phyloP scores from a whole-genome alignment of 2,888 invertebrate genomes.

The Drosophila kambysellisi region DNA sequence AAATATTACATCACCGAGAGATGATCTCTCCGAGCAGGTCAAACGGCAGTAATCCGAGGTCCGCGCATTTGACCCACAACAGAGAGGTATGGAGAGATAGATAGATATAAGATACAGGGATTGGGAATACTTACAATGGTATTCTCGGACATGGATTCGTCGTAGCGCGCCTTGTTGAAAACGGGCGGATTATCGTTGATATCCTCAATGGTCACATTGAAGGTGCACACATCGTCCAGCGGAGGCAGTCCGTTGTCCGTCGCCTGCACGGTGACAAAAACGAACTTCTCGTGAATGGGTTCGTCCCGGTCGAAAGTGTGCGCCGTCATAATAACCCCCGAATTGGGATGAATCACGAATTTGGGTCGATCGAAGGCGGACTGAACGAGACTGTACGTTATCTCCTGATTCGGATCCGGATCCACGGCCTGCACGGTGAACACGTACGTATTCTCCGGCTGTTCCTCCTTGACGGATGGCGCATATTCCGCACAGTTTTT shows the following conservation, averaged over 20 bases:
- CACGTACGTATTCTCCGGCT: slow-evolving; percentile 90
- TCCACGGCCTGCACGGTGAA: slow-evolving; percentile 86
- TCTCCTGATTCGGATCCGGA: slow-evolving; percentile 91
- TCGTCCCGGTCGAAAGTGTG: slow-evolving; percentile 95
- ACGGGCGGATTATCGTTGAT: slow-evolving; percentile 93
- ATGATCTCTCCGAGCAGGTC: slow-evolving; percentile 27
- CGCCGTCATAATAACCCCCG: slow-evolving; percentile 92
- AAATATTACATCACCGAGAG: slow-evolving; percentile 1
- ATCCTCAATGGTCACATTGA: slow-evolving; percentile 95
- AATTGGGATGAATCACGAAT: slow-evolving; percentile 91
- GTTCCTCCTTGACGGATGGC: slow-evolving; percentile 92
- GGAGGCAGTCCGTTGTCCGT: slow-evolving; percentile 96
- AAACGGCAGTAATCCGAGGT: slow-evolving; percentile 83
- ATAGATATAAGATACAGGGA: neutral
- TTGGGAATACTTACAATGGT: slow-evolving; percentile 86
- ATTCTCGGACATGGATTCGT: slow-evolving; percentile 93
- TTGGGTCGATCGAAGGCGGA: slow-evolving; percentile 90
- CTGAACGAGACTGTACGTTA: slow-evolving; percentile 93
- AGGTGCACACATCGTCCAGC: slow-evolving; percentile 96
- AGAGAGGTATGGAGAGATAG: neutral
- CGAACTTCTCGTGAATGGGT: slow-evolving; percentile 92
- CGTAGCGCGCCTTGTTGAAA: slow-evolving; percentile 87
- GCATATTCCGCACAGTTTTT: slow-evolving; percentile 93
- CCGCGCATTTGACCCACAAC: slow-evolving; percentile 67
- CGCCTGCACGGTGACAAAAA: slow-evolving; percentile 94